These are phyloP conservation scores for Drosophila biarmipes DNA, from an alignment of 1,140 invertebrate species.

Conservation along the genomic window DNA sequence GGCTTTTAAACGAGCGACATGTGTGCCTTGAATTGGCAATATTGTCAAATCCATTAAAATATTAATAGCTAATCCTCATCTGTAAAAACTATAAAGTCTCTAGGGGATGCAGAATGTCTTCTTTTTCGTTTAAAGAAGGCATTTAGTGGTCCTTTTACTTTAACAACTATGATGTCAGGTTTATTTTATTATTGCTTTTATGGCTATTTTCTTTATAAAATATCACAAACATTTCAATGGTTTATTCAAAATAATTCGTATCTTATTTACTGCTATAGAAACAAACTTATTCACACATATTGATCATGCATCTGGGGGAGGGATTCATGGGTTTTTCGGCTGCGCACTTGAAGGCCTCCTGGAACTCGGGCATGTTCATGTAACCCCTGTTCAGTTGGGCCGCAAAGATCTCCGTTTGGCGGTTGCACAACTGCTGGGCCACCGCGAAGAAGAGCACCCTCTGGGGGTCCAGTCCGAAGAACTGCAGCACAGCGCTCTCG, in stretches of 20 bases:
- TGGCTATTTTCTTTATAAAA: neutral
- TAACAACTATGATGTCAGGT: neutral
- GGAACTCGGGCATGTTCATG: constrained; percentile 74
- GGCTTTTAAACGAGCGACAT: constrained; percentile 41
- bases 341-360: constrained; percentile 64
- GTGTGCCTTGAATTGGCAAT: constrained; percentile 24
- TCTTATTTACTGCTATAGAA: neutral
- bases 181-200: neutral
- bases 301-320: constrained; percentile 65
- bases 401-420: constrained; percentile 53
- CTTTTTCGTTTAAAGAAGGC: constrained; percentile 1
- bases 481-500: constrained; percentile 70
- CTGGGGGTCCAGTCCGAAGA: constrained; percentile 59
- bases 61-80: constrained; percentile 54
- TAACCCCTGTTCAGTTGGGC: constrained; percentile 68
- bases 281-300: constrained; percentile 46
- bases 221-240: neutral
- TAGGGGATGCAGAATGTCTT: constrained; percentile 5
- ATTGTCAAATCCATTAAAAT: constrained; percentile 56
- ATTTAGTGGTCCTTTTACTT: neutral
- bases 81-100: constrained; percentile 45
- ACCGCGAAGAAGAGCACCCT: constrained; percentile 75
- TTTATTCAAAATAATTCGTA: neutral
- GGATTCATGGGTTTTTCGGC: constrained; percentile 67
- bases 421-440: constrained; percentile 68